phyloP scores from a whole-genome alignment of 1,140 invertebrate species.

The Bombus soroeensis region DNA sequence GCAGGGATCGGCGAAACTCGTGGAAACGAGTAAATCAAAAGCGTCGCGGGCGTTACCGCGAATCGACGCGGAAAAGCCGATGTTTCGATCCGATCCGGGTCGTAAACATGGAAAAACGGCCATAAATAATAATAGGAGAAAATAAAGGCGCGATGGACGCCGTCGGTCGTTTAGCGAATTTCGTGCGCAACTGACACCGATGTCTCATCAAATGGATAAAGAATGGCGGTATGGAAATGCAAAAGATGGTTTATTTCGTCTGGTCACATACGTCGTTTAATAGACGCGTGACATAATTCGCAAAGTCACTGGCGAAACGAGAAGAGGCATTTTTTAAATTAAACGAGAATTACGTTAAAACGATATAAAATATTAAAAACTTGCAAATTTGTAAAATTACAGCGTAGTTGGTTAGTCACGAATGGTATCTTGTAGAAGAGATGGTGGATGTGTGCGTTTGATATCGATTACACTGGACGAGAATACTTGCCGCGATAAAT shows the following conservation, averaged over 20 bases:
- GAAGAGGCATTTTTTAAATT: not conserved
- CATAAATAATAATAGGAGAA: conserved; percentile 23
- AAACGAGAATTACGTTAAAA: not conserved
- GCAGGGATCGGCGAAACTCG: not conserved
- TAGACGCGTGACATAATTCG: not conserved
- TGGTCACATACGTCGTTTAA: not conserved
- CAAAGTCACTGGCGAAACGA: not conserved
- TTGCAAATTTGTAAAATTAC: not conserved
- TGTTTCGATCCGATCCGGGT: conserved; percentile 14
- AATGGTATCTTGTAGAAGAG: not conserved
- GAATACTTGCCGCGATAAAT: not conserved
- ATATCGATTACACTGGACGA: not conserved
- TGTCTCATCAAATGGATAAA: not conserved
- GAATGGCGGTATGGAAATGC: not conserved
- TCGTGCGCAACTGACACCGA: not conserved
- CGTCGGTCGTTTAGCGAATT: not conserved
- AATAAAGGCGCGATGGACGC: not conserved
- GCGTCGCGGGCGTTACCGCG: not conserved
- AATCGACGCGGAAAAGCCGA: conserved; percentile 18
- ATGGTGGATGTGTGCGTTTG: not conserved
- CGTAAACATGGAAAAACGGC: not conserved
- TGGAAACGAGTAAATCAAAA: conserved; percentile 44
- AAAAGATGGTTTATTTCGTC: not conserved
- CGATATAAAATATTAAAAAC: not conserved
- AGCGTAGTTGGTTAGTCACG: not conserved